Evolutionary conservation across 2,113 vertebrate species (phyloP).

Genomic region (Formicarius rufipectus): DNA sequence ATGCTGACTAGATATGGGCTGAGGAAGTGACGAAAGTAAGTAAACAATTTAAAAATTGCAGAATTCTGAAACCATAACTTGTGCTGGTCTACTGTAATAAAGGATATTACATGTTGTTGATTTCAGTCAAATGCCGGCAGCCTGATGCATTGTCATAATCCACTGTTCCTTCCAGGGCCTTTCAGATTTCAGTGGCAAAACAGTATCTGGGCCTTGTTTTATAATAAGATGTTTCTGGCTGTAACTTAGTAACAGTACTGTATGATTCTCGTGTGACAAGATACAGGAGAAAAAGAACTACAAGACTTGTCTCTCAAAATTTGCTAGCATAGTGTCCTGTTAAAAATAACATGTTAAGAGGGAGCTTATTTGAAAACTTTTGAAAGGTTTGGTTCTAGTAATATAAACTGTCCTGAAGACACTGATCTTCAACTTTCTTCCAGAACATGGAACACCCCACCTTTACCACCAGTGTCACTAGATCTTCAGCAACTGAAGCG

Average conservation of each 20-base stretch:
- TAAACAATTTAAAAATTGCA: constrained; percentile 73
- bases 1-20: constrained; percentile 93
- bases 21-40: constrained; percentile 96
- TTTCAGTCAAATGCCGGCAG: neutral
- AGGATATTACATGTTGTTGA: neutral
- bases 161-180: neutral
- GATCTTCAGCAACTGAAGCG: neutral
- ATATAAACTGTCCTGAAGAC: neutral
- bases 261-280: neutral
- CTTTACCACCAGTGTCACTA: neutral
- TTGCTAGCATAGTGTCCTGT: neutral
- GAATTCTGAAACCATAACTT: constrained; percentile 38
- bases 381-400: neutral
- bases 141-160: neutral
- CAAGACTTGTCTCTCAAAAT: neutral
- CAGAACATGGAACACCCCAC: fast-evolving
- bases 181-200: neutral
- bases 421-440: neutral
- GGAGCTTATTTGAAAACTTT: neutral
- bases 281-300: neutral
- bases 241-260: neutral
- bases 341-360: neutral
- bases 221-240: neutral
- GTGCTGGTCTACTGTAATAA: neutral
- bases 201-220: neutral